A percentile compares a stretch with the other conserved stretches of the same genome.
Conservation (phyloP, 2,797 vertebrate genomes). For the Acanthurus leucopareius region DNA sequence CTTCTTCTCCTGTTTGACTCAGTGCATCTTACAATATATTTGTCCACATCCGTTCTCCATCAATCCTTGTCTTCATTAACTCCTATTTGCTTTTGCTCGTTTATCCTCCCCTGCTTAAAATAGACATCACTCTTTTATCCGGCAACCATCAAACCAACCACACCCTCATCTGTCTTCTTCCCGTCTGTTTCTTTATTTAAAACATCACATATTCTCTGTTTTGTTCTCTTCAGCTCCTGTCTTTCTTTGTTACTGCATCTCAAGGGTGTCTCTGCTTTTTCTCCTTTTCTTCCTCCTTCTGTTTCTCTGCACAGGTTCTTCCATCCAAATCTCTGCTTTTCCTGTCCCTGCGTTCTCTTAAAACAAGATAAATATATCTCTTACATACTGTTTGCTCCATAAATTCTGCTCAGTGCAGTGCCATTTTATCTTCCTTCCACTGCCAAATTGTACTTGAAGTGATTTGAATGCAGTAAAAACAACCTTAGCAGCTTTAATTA, state of each 20-base stretch:
- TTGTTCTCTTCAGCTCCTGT: not conserved
- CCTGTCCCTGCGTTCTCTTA: not conserved
- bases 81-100: conserved; percentile 47
- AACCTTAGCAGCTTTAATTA: conserved; percentile 18
- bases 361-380: not conserved
- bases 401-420: not conserved
- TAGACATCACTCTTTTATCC: conserved; percentile 43
- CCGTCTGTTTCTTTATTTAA: conserved; percentile 1
- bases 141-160: conserved; percentile 18
- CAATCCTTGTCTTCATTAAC: conserved; percentile 47
- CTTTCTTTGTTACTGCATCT: conserved; percentile 29
- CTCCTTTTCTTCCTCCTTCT: not conserved
- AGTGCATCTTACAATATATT: conserved; percentile 49
- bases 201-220: conserved; percentile 6
- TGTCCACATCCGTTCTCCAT: conserved; percentile 38
- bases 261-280: conserved; percentile 3
- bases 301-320: not conserved
- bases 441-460: not conserved
- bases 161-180: conserved; percentile 6
- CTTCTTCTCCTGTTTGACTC: conserved; percentile 9
- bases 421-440: not conserved
- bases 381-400: not conserved
- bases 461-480: conserved; percentile 3
- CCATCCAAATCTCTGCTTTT: too few species aligned
- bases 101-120: conserved; percentile 39